Evolutionary conservation across 1,140 invertebrate genomes (phyloP).

Genomic region (Bombus pyrosoma): DNA sequence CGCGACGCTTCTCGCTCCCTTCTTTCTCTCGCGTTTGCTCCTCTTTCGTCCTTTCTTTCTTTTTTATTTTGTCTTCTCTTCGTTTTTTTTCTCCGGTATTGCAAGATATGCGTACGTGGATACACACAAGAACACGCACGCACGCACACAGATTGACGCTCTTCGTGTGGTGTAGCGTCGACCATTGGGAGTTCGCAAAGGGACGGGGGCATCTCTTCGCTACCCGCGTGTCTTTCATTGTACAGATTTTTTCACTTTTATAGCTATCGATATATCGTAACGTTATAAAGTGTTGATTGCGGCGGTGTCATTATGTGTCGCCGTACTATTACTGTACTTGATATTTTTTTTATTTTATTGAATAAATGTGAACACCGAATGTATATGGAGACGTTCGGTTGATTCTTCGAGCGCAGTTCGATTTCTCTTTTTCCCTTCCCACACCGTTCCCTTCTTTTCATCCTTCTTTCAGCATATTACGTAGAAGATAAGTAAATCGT

Average conservation of each 20-base stretch:
- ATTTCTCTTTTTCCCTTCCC: neutral
- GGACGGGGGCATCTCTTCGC: constrained; percentile 81
- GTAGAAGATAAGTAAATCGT: neutral
- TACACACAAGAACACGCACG: neutral
- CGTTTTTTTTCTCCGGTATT: neutral
- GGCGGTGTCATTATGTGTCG: constrained; percentile 71
- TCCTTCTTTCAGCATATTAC: neutral
- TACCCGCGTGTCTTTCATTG: constrained; percentile 83
- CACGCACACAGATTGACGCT: neutral
- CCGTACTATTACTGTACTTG: constrained; percentile 82
- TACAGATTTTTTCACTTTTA: constrained; percentile 84
- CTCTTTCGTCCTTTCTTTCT: constrained; percentile 30
- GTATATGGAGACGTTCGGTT: constrained; percentile 50
- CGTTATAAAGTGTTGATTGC: constrained; percentile 77
- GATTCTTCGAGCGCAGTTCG: constrained; percentile 37
- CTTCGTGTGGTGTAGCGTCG: constrained; percentile 55
- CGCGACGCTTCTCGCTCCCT: constrained; percentile 39
- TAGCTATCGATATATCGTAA: constrained; percentile 81
- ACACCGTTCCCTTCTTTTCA: too few species aligned
- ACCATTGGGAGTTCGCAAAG: constrained; percentile 67
- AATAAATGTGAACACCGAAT: constrained; percentile 83
- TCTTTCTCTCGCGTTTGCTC: constrained; percentile 50
- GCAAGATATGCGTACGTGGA: neutral
- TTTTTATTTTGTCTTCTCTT: neutral
- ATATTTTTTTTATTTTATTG: constrained; percentile 81